Percentiles rank a stretch among this genome's conserved stretches.
Conservation (phyloP, 2,797 vertebrate species). For the Sphaeramia orbicularis region DNA sequence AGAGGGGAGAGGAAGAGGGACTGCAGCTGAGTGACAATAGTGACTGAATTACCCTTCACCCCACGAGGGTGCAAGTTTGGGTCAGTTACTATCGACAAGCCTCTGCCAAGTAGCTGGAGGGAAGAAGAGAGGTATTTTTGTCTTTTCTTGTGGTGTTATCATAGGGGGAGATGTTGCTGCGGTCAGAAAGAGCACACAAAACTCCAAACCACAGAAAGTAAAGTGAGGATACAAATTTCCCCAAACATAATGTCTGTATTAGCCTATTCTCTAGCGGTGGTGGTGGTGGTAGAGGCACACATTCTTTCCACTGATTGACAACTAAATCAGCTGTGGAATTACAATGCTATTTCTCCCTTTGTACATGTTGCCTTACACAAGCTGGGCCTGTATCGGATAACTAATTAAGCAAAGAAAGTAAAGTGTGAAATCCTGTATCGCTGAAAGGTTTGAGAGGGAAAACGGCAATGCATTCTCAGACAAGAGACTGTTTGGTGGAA, state of each 20-base stretch:
- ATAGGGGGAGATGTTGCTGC: constrained; percentile 55
- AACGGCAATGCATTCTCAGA: constrained; percentile 92
- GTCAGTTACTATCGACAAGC: constrained; percentile 76
- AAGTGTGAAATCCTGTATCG: constrained; percentile 69
- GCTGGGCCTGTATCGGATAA: constrained; percentile 65
- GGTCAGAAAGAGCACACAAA: constrained; percentile 52
- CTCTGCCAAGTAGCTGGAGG: constrained; percentile 56
- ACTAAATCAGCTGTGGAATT: constrained; percentile 71
- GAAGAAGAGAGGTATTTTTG: constrained; percentile 62
- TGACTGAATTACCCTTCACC: constrained; percentile 77
- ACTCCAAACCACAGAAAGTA: constrained; percentile 44
- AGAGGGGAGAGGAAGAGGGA: constrained; percentile 58
- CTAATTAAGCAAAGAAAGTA: constrained; percentile 81
- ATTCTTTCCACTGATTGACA: constrained; percentile 64
- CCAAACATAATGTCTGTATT: constrained; percentile 43
- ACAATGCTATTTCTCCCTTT: constrained; percentile 58
- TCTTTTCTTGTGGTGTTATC: constrained; percentile 47
- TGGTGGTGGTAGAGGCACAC: constrained; percentile 6
- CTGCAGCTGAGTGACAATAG: constrained; percentile 69
- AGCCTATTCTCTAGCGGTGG: constrained; percentile 17
- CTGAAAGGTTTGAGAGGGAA: constrained; percentile 71
- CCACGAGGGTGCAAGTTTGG: constrained; percentile 76
- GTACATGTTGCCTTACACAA: constrained; percentile 54
- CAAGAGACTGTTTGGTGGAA: constrained; percentile 93
- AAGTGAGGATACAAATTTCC: constrained; percentile 44